Conservation (phyloP, 2,888 invertebrate genomes). For the Zele albiditarsus region DNA sequence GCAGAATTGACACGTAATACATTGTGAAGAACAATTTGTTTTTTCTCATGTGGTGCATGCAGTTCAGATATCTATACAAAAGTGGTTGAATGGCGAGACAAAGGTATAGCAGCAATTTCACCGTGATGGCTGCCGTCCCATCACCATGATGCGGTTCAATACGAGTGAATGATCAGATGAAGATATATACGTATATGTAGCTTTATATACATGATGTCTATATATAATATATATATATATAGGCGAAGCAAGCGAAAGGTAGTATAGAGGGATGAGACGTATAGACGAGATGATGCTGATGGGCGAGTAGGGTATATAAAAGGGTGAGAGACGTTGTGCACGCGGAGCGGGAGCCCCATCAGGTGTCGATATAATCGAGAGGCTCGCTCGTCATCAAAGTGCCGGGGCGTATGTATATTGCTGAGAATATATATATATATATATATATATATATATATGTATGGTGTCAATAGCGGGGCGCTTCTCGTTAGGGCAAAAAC, state of each 20-base stretch:
- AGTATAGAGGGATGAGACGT: conserved; percentile 38
- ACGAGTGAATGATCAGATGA: conserved; percentile 26
- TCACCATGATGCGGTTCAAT: conserved; percentile 16
- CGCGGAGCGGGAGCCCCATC: conserved; percentile 38
- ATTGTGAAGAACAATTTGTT: background rate
- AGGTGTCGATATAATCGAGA: conserved; percentile 69
- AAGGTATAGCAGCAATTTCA: background rate
- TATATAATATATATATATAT: background rate
- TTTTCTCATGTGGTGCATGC: background rate
- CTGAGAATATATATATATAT: conserved; percentile 8
- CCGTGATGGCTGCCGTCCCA: conserved; percentile 10
- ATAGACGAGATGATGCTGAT: conserved; percentile 26
- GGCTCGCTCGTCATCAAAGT: conserved; percentile 64
- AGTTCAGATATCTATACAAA: background rate
- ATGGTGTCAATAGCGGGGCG: conserved; percentile 35
- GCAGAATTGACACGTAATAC: background rate
- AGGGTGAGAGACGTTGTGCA: background rate
- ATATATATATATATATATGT: conserved; percentile 14
- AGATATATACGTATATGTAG: background rate
- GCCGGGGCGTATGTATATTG: conserved; percentile 49
- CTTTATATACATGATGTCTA: background rate
- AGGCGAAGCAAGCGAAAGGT: conserved; percentile 13
- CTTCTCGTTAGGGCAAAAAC: conserved; percentile 70
- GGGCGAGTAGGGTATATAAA: conserved; percentile 10
- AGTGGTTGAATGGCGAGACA: background rate